Conservation (phyloP, 2,797 vertebrate species). For the Hippoglossus hippoglossus region DNA sequence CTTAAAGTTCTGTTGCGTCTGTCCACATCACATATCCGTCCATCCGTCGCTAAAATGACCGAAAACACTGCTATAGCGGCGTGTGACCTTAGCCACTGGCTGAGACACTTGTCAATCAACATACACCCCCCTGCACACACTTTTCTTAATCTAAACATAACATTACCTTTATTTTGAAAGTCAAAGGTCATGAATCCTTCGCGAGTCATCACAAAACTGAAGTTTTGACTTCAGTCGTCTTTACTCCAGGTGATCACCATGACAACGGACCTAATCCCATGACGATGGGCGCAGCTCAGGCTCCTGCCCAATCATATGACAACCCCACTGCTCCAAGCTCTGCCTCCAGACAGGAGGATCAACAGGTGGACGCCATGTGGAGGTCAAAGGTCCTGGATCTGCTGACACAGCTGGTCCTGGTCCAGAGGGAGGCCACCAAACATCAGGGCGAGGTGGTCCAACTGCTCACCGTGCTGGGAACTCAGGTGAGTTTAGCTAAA, state of each 20-base stretch:
- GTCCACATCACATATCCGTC: too few relatives aligned
- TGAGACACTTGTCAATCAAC: not conserved
- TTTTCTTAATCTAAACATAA: not conserved
- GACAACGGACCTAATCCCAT: conserved; percentile 34
- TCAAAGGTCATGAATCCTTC: not conserved
- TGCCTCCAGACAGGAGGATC: not conserved
- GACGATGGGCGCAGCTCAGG: conserved; percentile 27
- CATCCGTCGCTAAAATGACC: too few relatives aligned
- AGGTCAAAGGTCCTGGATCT: conserved; percentile 47
- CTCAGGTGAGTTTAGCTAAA: conserved; percentile 49
- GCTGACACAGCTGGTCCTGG: conserved; percentile 46
- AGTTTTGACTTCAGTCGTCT: conserved; percentile 63
- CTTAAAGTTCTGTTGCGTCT: too few relatives aligned
- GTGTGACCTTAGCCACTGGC: too few relatives aligned
- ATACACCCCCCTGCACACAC: not conserved
- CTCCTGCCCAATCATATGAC: not conserved
- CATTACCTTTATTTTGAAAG: conserved; percentile 17
- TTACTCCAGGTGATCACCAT: conserved; percentile 60
- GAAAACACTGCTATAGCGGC: too few relatives aligned
- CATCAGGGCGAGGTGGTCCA: conserved; percentile 42
- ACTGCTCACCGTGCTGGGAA: conserved; percentile 44
- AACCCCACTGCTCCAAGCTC: not conserved
- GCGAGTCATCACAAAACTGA: conserved; percentile 17
- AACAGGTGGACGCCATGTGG: conserved; percentile 33
- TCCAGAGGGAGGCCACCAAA: conserved; percentile 39